These are phyloP conservation scores for Sceliomorpha sp. DNA, from an alignment of 2,888 invertebrate species.

Conservation along the genomic window DNA sequence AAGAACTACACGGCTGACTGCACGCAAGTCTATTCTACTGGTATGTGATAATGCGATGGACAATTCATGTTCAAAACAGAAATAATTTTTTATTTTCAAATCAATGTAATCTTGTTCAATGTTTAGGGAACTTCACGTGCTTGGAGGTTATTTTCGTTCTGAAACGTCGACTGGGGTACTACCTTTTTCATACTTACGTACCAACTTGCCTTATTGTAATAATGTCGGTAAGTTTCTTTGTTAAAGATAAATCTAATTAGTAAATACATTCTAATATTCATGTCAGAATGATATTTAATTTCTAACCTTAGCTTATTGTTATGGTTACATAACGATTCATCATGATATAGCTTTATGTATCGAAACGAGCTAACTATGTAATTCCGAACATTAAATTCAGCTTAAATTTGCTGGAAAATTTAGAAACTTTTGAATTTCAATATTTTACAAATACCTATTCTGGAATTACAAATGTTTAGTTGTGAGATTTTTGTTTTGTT, in stretches of 20 bases:
- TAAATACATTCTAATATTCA: too few relatives aligned
- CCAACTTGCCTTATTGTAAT: conserved; percentile 97
- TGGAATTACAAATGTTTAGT: neutral
- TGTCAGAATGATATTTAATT: too few relatives aligned
- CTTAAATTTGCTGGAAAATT: too few relatives aligned
- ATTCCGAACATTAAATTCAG: too few relatives aligned
- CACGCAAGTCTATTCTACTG: conserved; percentile 95
- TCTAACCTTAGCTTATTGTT: too few relatives aligned
- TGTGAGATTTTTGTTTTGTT: conserved; percentile 59
- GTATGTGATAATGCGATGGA: conserved; percentile 78
- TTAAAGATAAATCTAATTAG: conserved; percentile 16
- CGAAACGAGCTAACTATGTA: too few relatives aligned
- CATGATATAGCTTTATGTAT: too few relatives aligned
- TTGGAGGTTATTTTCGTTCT: conserved; percentile 94
- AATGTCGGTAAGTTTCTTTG: conserved; percentile 88
- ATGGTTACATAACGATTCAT: too few relatives aligned
- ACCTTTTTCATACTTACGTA: conserved; percentile 95
- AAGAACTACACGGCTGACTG: conserved; percentile 95
- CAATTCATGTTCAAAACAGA: neutral
- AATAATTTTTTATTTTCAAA: too few relatives aligned
- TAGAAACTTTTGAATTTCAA: conserved; percentile 13
- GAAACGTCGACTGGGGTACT: conserved; percentile 93
- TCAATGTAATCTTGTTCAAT: neutral
- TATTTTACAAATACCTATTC: too few relatives aligned
- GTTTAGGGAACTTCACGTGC: conserved; percentile 93